phyloP scores from a whole-genome alignment of 2,888 invertebrate species.

The Galerucella calmariensis region DNA sequence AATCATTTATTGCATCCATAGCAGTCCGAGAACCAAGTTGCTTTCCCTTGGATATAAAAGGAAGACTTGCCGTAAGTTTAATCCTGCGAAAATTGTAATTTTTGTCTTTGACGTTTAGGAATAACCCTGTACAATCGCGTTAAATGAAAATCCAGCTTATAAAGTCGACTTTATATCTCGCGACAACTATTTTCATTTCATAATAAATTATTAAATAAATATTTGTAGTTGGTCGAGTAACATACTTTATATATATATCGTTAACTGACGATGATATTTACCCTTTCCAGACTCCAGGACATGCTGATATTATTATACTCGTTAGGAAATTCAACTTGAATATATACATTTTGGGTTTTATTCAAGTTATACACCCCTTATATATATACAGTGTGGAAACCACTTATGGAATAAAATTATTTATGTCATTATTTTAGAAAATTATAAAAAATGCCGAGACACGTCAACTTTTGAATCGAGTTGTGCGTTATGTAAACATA shows the following conservation, averaged over 20 bases:
- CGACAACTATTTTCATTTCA: slow-evolving; percentile 55
- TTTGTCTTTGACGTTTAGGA: background rate
- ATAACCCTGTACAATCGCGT: slow-evolving; percentile 29
- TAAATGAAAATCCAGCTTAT: slow-evolving; percentile 18
- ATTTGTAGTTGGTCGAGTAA: slow-evolving; percentile 47
- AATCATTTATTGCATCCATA: too few species aligned
- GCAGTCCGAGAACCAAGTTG: too few species aligned
- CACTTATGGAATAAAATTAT: too few species aligned
- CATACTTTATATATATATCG: slow-evolving; percentile 21
- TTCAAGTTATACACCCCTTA: background rate
- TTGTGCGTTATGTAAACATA: too few species aligned
- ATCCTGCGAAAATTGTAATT: too few species aligned
- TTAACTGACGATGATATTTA: slow-evolving; percentile 7
- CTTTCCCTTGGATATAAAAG: too few species aligned
- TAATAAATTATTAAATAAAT: slow-evolving; percentile 56
- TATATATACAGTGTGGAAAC: too few species aligned
- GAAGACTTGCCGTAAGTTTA: too few species aligned
- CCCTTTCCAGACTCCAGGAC: slow-evolving; percentile 11
- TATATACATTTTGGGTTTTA: background rate
- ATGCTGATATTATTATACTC: slow-evolving; percentile 14
- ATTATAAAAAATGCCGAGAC: too few species aligned
- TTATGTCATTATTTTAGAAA: too few species aligned
- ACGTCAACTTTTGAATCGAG: too few species aligned
- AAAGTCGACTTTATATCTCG: slow-evolving; percentile 29
- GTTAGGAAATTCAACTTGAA: background rate